These are phyloP conservation scores for Thecocarcelia acutangulata DNA, from an alignment of 2,888 invertebrate genomes.

Conservation along the genomic window DNA sequence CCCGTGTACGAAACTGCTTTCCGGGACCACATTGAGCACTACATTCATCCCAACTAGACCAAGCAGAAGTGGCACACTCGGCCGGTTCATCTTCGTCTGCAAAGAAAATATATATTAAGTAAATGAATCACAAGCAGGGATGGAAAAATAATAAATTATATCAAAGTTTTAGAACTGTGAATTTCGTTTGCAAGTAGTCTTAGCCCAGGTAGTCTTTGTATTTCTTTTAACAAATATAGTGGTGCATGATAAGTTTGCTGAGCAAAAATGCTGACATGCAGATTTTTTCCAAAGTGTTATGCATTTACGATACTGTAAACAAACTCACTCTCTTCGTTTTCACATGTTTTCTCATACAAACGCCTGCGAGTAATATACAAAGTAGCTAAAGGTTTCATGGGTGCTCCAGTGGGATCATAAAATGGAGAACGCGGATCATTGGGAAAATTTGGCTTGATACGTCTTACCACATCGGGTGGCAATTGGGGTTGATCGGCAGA, in stretches of 20 bases:
- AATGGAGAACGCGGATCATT: slow-evolving; percentile 95
- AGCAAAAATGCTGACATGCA: no score
- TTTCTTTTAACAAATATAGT: no score
- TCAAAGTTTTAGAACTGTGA: no score
- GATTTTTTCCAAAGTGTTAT: no score
- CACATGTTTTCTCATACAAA: slow-evolving; percentile 90
- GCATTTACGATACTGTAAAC: no score
- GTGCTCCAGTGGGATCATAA: slow-evolving; percentile 88
- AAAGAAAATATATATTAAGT: not conserved
- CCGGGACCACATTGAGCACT: slow-evolving; percentile 82
- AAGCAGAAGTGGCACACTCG: slow-evolving; percentile 79
- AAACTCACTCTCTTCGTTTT: slow-evolving; percentile 80
- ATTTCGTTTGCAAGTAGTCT: no score
- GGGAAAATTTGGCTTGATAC: slow-evolving; percentile 92
- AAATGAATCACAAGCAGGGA: no score
- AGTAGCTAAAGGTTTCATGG: slow-evolving; percentile 94
- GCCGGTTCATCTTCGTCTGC: slow-evolving; percentile 80
- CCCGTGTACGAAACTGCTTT: slow-evolving; percentile 78
- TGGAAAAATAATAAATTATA: no score
- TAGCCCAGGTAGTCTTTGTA: no score
- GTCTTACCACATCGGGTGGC: slow-evolving; percentile 92
- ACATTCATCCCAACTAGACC: slow-evolving; percentile 83
- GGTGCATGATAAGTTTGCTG: no score
- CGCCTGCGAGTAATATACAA: slow-evolving; percentile 90
- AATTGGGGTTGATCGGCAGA: slow-evolving; percentile 91